A percentile compares a stretch with the other conserved stretches of the same genome.
phyloP scores from a whole-genome alignment of 2,888 invertebrate genomes.

The Cephus runcator region DNA sequence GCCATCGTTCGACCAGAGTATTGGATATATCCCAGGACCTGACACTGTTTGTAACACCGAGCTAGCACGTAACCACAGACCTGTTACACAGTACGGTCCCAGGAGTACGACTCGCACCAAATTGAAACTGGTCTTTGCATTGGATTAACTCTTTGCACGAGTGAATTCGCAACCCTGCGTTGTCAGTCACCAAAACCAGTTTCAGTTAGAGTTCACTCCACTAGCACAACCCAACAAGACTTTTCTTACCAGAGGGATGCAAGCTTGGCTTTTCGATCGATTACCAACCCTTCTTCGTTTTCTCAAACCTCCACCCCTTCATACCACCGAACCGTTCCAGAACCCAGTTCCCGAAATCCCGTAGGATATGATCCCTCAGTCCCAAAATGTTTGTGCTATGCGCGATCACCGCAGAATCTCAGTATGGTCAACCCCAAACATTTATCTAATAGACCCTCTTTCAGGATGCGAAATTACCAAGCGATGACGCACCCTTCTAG shows the following conservation, averaged over 20 bases:
- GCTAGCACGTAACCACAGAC: slow-evolving; percentile 37
- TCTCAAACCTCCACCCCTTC: not conserved
- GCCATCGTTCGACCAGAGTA: slow-evolving; percentile 44
- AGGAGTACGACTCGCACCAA: slow-evolving; percentile 50
- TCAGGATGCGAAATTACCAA: slow-evolving; percentile 42
- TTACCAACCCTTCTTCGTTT: not conserved
- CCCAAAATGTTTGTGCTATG: slow-evolving; percentile 28
- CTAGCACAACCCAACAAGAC: not conserved
- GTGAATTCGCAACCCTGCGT: slow-evolving; percentile 27
- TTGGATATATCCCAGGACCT: slow-evolving; percentile 40
- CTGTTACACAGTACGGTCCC: slow-evolving; percentile 36
- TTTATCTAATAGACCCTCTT: slow-evolving; percentile 41
- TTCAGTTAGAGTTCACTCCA: not conserved
- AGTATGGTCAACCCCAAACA: slow-evolving; percentile 34
- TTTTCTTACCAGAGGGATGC: not conserved
- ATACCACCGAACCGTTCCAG: slow-evolving; percentile 8
- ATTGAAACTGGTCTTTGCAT: slow-evolving; percentile 61
- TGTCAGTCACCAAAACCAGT: slow-evolving; percentile 12
- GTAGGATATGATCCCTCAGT: slow-evolving; percentile 6
- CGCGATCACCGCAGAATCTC: slow-evolving; percentile 30
- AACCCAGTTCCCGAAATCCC: not conserved
- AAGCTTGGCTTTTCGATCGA: not conserved
- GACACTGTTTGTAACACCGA: slow-evolving; percentile 36
- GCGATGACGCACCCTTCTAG: slow-evolving; percentile 22
- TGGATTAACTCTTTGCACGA: slow-evolving; percentile 53